These are phyloP conservation scores for Solea senegalensis DNA, from an alignment of 2,113 vertebrate genomes.

Conservation along the genomic window DNA sequence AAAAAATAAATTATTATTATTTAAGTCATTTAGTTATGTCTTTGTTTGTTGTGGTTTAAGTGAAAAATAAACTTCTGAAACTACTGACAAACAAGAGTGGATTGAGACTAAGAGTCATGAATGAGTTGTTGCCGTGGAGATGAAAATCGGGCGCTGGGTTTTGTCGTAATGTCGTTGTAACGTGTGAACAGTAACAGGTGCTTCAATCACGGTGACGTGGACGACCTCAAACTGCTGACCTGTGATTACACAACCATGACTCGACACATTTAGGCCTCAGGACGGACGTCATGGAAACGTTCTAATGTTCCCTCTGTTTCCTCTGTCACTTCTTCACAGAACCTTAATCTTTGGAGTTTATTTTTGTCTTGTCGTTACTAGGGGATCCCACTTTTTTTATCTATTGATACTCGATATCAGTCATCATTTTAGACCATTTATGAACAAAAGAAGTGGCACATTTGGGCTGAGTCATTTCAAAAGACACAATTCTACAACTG, in stretches of 20 bases:
- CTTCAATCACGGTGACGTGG: conserved; percentile 40
- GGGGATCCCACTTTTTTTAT: too few species aligned
- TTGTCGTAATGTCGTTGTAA: neutral
- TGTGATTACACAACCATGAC: conserved; percentile 43
- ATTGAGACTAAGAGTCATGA: neutral
- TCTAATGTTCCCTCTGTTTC: conserved; percentile 27
- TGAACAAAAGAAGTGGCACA: too few species aligned
- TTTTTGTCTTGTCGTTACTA: too few species aligned
- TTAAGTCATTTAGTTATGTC: too few species aligned
- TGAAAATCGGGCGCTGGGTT: neutral
- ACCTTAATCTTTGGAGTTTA: conserved; percentile 25
- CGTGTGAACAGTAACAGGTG: conserved; percentile 55
- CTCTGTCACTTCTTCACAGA: conserved; percentile 45
- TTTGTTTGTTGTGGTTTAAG: too few species aligned
- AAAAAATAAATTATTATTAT: neutral
- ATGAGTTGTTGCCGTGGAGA: neutral
- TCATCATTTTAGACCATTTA: too few species aligned
- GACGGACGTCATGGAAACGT: conserved; percentile 60
- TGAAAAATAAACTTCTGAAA: too few species aligned
- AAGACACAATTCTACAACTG: too few species aligned
- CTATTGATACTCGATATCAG: too few species aligned
- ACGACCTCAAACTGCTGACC: too few species aligned
- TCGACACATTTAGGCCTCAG: conserved; percentile 4
- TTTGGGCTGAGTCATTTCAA: too few species aligned
- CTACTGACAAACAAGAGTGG: too few species aligned